Base-by-base conservation (phyloP, 2,888 invertebrate genomes). In the Caenorhabditis becei region DNA sequence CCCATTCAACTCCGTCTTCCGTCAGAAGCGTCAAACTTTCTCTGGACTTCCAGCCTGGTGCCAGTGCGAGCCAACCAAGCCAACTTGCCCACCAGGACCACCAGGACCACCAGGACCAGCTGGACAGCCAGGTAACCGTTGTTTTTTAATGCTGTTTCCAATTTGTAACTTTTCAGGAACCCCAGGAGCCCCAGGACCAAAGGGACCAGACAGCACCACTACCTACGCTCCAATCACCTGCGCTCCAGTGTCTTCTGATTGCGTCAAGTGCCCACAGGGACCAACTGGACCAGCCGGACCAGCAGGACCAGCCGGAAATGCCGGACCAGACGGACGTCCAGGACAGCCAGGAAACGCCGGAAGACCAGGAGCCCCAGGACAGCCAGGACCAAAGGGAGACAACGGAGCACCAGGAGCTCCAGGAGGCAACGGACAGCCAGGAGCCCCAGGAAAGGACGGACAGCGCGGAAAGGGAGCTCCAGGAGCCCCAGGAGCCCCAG, bases 41-140 rank as follows among this genome's bases (percentile, higher is more conserved):
- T 77, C 80, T 24, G 88, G 89, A 47, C 88, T 89, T 18, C 89
- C 89, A 49, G 82, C 89, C n/a, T 89, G 86, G 86, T 89, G 87
- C 79, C 89, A 89, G 77, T 90, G 89, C 83, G 88, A 89, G 80
- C 89, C 89, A 54, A 72, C 83, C 49, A 88, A 88, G 83, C 88
- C 87, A 44, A 82, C 82, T 10, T 87, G 87, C 80, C 86, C 87
- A 47, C 87, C 87, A 56, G 86, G 87, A 71, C 86, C 84, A 53
- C 82, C 88, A 56, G 87, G 87, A 77, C 88, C 87, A 49, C 84
- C 86, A 59, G 88, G 89, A 80, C 80, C 71, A 49, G 83, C 88
- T 49, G 89, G 86, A 71, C 79, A 77, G 41, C 81, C 80, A 70
- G 82, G 78, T 82, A 58, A 49, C 11, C 10, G 11, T 4, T 41